Conservation (phyloP, 1,140 invertebrate genomes). For the Drosophila ercepeae region DNA sequence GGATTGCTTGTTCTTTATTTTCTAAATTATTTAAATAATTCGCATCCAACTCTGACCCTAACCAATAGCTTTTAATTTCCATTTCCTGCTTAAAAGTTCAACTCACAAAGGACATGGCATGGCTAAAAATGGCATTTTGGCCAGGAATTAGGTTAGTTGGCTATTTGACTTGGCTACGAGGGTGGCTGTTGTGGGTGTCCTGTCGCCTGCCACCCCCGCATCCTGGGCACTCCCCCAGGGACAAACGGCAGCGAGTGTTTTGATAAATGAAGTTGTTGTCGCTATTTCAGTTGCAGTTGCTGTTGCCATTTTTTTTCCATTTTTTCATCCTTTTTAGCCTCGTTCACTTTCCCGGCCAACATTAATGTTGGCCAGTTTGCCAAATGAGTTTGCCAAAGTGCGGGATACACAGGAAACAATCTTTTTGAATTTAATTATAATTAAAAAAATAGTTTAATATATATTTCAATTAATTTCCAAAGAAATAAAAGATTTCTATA, state of each 20-base stretch:
- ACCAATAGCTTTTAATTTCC: not conserved
- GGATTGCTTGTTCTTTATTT: no score
- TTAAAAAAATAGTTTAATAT: no score
- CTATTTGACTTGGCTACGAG: constrained; percentile 21
- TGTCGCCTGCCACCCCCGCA: not conserved
- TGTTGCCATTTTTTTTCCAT: constrained; percentile 8
- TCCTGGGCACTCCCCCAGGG: not conserved
- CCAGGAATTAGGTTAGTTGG: constrained; percentile 62
- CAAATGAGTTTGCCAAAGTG: constrained; percentile 47
- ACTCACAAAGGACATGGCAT: constrained; percentile 26
- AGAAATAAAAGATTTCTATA: no score
- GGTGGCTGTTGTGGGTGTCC: not conserved
- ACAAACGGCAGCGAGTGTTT: constrained; percentile 45
- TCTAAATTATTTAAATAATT: no score
- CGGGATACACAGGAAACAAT: not conserved
- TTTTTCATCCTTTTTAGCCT: not conserved
- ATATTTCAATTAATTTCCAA: no score
- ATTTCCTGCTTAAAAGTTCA: not conserved
- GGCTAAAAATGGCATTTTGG: constrained; percentile 19
- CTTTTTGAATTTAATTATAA: not conserved
- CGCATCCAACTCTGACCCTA: no score
- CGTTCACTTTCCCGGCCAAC: constrained; percentile 7
- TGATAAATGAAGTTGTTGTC: constrained; percentile 76
- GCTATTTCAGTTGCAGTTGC: constrained; percentile 49
- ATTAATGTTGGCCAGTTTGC: constrained; percentile 49